Base-by-base conservation (phyloP, 2,888 invertebrate genomes). In the Drosophila mettleri region DNA sequence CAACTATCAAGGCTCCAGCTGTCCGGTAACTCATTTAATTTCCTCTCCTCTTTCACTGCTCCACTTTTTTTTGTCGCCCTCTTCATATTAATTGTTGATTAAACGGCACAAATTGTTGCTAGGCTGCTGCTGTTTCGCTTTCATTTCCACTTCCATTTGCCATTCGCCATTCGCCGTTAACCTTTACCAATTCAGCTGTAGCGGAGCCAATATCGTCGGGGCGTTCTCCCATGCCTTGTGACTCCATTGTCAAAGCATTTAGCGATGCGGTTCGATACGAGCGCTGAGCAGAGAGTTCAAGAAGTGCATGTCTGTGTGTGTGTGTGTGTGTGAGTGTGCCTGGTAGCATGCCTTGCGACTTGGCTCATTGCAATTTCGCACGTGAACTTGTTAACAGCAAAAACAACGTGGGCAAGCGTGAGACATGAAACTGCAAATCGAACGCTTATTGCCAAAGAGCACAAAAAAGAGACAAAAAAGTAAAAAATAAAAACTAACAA, bases 341-440 rank as follows among this genome's bases (percentile, higher is more conserved):
- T 20, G 14, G 27, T 24, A 38, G 39, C 60, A 39, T 60, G 67
- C 64, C 57, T 69, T 62, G 16, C 20, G 45, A 54, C 54, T 73
- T 61, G 69, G 67, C 55, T 76, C 77, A 83, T 61, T 80, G 65
- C 73, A 81, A 82, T 81, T 82, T 76, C 63, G 80, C 86, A 81
- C 86, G 80, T 86, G 83, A 85, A 76, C 80, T 70, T 78, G 80
- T 81, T 82, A 81, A 69, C 69, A 67, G 76, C 48, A 66, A 58
- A 52, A 69, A 66, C 55, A 78, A 52, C 58, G 45, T 49, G 38
- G 36, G 10, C 43, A 64, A 64, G n/a, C n/a, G n/a, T n/a, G n/a
- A n/a, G 69, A 81, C 72, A 80, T 74, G 78, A 78, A 74, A 74
- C 69, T 67, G 85, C 74, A 80, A 80, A 85, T 85, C 78, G 85